Evolutionary conservation across 2,888 invertebrate genomes (phyloP).

Genomic region (Pandemis corylana): DNA sequence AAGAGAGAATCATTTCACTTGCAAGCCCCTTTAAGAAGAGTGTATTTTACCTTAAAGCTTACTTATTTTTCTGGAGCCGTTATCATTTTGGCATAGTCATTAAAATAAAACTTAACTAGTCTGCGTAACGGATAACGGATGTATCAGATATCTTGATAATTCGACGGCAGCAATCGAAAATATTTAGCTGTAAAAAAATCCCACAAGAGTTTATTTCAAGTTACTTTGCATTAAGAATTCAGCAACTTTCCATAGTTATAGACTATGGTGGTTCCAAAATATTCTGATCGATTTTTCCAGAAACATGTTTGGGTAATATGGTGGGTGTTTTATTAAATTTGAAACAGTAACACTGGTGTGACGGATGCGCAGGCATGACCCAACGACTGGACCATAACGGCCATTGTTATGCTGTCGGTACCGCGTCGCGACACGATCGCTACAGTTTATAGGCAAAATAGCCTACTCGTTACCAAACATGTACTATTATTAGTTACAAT

Average conservation of each 20-base stretch:
- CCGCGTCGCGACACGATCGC: constrained; percentile 29
- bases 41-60: neutral
- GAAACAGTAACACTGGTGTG: constrained; percentile 51
- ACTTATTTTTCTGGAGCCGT: neutral
- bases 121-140: neutral
- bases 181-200: neutral
- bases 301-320: constrained; percentile 10
- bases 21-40: neutral
- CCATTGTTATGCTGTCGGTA: constrained; percentile 53
- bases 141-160: neutral
- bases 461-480: constrained; percentile 10
- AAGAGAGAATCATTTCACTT: no score
- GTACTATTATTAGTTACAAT: neutral
- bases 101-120: neutral
- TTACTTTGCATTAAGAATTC: neutral
- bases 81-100: neutral
- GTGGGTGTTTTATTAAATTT: constrained; percentile 19
- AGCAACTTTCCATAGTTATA: neutral
- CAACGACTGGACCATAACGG: constrained; percentile 66
- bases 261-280: neutral
- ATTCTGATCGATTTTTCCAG: constrained; percentile 12
- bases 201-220: neutral
- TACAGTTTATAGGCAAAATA: constrained; percentile 32
- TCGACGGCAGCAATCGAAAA: neutral
- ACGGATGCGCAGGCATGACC: constrained; percentile 65